Evolutionary conservation across 2,888 invertebrate genomes (phyloP).

Genomic region (Acrobasis repandana): DNA sequence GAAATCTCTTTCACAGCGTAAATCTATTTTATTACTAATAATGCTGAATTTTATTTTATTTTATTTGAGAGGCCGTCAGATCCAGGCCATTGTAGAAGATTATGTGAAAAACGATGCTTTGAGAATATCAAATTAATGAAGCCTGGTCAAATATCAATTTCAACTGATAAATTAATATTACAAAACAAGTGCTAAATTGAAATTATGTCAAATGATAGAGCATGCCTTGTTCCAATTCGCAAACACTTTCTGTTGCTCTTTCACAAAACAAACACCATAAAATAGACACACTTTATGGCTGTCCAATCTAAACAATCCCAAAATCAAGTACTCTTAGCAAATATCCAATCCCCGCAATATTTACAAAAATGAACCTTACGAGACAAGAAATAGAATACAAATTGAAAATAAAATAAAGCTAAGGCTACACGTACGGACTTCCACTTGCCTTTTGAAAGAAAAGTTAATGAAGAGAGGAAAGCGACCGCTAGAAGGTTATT

Average conservation of each 20-base stretch:
- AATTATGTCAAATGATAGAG: not conserved
- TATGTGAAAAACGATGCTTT: constrained; percentile 7
- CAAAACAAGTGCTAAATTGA: not conserved
- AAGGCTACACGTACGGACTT: constrained; percentile 48
- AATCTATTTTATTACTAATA: not conserved
- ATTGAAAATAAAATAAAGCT: constrained; percentile 33
- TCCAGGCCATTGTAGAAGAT: not conserved
- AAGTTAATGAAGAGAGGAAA: constrained; percentile 64
- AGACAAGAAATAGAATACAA: constrained; percentile 31
- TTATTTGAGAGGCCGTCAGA: not conserved
- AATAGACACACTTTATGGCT: constrained; percentile 51
- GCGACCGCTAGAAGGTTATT: constrained; percentile 50
- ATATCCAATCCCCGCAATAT: constrained; percentile 33
- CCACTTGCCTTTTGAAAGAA: constrained; percentile 52
- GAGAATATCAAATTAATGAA: constrained; percentile 5
- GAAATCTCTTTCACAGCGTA: no score
- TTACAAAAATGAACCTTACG: constrained; percentile 32
- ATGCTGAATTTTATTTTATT: constrained; percentile 6
- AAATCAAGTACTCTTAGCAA: constrained; percentile 30
- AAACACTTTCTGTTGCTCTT: constrained; percentile 35
- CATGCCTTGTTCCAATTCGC: constrained; percentile 1
- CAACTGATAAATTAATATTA: not conserved
- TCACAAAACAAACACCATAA: constrained; percentile 47
- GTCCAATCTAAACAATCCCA: constrained; percentile 50
- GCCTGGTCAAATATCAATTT: constrained; percentile 13